Evolutionary conservation across 2,888 invertebrate genomes (phyloP), one percentile per base, ranked within the genome.

Genomic region (Agriopis aurantiaria): DNA sequence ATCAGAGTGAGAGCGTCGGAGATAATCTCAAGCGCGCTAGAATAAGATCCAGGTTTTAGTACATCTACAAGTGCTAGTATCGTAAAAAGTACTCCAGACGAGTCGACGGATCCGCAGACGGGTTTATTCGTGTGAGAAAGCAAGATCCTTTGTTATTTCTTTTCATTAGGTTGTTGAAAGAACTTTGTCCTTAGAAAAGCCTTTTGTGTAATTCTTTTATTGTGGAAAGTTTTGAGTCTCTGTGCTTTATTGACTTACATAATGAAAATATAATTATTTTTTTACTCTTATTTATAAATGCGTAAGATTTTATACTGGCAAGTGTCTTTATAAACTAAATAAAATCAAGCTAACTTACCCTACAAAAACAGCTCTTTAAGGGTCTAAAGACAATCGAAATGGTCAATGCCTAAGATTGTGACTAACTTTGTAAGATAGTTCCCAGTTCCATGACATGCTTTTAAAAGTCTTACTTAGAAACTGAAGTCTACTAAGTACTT

Each of bases 61-160:
- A 84, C 88, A 88, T 86, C 88, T 88, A 84, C 83, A 78, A 83
- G 82, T 82, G 83, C 86, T 76, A 81, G 80, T 74, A 80, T 85
- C 87, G 83, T 89, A 90, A 92, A 92, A 92, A 91, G 83, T 83
- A 81, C 84, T 82, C 79, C 83, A 86, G 86, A 86, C 87, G 85
- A 84, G 82, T 80, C 84, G 82, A 83, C 86, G 86, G 88, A 85
- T 88, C 85, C 85, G 87, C 86, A 89, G 89, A 90, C 87, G 79
- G 85, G 88, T 88, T 89, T 88, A 85, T 88, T 86, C 80, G 74
- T 77, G 73, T 79, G 78, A 78, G 82, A 82, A 71, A 72, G 65
- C 77, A 78, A 80, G 79, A 77, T 74, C 76, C 79, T 81, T 81
- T 85, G 83, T 87, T 87, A 83, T 43, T 83, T 81, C 80, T 82